A percentile compares a stretch with the other conserved stretches of the same genome.
These are phyloP conservation scores for Eretmochelys imbricata DNA, from an alignment of 2,113 vertebrate genomes.

Conservation along the genomic window DNA sequence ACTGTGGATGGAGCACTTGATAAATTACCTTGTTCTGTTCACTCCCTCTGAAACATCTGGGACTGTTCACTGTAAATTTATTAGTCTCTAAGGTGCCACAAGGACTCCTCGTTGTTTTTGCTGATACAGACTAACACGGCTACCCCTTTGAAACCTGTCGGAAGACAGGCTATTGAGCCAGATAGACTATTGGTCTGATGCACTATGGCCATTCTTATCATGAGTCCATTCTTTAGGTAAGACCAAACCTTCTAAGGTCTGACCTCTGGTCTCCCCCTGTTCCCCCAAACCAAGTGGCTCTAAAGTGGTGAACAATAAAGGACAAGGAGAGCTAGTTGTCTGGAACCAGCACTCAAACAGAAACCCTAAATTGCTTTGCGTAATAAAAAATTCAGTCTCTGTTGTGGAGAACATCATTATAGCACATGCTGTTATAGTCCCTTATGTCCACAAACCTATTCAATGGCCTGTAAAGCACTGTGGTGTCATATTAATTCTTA, in stretches of 20 bases:
- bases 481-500: not conserved
- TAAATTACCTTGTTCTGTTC: too few relatives aligned
- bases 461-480: not conserved
- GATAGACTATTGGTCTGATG: too few relatives aligned
- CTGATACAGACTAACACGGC: too few relatives aligned
- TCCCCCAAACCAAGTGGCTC: not conserved
- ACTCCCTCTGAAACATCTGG: too few relatives aligned
- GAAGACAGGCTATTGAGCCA: too few relatives aligned
- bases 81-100: too few relatives aligned
- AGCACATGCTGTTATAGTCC: not conserved
- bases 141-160: too few relatives aligned
- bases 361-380: not conserved
- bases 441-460: not conserved
- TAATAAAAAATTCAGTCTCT: not conserved
- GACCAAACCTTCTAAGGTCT: not conserved
- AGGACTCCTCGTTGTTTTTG: too few relatives aligned
- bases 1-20: too few relatives aligned
- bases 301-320: not conserved
- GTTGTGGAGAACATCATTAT: not conserved
- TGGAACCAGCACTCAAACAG: not conserved
- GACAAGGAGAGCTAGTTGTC: not conserved
- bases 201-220: not conserved
- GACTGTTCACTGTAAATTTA: too few relatives aligned
- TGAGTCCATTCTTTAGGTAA: not conserved
- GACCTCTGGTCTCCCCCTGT: not conserved